Conservation (phyloP, 1,140 invertebrate species). For the Drosophila ohnishii region DNA sequence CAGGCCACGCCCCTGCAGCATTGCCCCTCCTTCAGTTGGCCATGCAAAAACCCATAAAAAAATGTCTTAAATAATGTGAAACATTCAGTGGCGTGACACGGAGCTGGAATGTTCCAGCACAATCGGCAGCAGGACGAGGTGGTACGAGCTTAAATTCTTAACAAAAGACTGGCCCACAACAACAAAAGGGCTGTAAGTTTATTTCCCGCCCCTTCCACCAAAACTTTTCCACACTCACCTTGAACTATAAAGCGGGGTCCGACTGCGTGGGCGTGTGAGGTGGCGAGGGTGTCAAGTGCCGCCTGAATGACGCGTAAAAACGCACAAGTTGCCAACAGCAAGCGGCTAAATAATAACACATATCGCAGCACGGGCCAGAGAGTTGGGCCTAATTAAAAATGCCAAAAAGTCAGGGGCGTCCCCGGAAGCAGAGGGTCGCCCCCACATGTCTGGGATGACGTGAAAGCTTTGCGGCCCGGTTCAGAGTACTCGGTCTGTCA, state of each 20-base stretch:
- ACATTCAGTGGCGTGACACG: slow-evolving; percentile 42
- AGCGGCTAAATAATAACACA: slow-evolving; percentile 48
- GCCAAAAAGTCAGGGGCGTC: slow-evolving; percentile 66
- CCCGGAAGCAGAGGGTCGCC: slow-evolving; percentile 22
- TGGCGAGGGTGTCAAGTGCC: slow-evolving; percentile 38
- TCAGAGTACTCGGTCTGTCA: slow-evolving; percentile 23
- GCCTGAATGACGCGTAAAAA: slow-evolving; percentile 63
- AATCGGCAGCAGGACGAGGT: slow-evolving; percentile 12
- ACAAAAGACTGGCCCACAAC: slow-evolving; percentile 30
- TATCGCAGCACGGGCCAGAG: slow-evolving; percentile 34
- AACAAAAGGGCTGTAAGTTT: slow-evolving; percentile 39
- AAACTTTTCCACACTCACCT: slow-evolving; percentile 72
- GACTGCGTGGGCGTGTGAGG: slow-evolving; percentile 13
- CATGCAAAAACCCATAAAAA: slow-evolving; percentile 10
- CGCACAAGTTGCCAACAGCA: slow-evolving; percentile 61
- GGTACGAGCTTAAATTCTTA: slow-evolving; percentile 25
- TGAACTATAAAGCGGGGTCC: slow-evolving; percentile 69
- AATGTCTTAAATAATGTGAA: slow-evolving; percentile 32
- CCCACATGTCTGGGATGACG: slow-evolving; percentile 44
- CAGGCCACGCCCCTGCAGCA: slow-evolving; percentile 33
- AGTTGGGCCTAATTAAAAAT: slow-evolving; percentile 71
- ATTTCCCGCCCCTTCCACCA: slow-evolving; percentile 46
- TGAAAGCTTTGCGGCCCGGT: slow-evolving; percentile 41
- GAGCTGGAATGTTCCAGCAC: slow-evolving; percentile 38
- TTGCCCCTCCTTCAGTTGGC: not conserved